Percentiles rank a stretch among this genome's conserved stretches.
Conservation (phyloP, 1,140 invertebrate genomes). For the Acromyrmex charruanus region DNA sequence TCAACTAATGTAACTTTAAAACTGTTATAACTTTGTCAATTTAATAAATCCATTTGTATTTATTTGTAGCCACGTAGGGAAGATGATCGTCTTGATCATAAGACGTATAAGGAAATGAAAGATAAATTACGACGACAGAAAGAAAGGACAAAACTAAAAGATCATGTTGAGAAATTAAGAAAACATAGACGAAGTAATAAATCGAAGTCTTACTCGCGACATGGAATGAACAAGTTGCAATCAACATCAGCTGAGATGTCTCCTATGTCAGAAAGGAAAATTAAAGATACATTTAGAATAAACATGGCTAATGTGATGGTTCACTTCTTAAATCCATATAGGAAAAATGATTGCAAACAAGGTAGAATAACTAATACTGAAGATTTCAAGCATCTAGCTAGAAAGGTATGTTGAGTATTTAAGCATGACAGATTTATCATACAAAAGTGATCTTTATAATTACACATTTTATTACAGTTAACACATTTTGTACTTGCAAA, state of each 20-base stretch:
- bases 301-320: slow-evolving; percentile 97
- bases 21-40: slow-evolving; percentile 1
- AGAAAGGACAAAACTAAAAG: slow-evolving; percentile 87
- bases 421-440: not conserved
- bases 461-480: slow-evolving; percentile 89
- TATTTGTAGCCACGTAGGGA: slow-evolving; percentile 90
- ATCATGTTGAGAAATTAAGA: slow-evolving; percentile 83
- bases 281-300: slow-evolving; percentile 95
- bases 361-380: slow-evolving; percentile 95
- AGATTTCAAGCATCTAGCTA: slow-evolving; percentile 98
- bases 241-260: slow-evolving; percentile 79
- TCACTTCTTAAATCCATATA: slow-evolving; percentile 95
- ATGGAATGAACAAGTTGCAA: slow-evolving; percentile 81
- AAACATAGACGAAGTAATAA: slow-evolving; percentile 84
- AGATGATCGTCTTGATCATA: slow-evolving; percentile 91
- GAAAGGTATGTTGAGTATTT: slow-evolving; percentile 90
- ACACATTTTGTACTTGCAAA: slow-evolving; percentile 99
- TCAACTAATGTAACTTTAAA: not conserved
- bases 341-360: slow-evolving; percentile 93
- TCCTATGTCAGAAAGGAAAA: slow-evolving; percentile 87
- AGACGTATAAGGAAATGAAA: slow-evolving; percentile 92
- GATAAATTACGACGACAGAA: slow-evolving; percentile 91
- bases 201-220: slow-evolving; percentile 81
- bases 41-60: slow-evolving; percentile 24
- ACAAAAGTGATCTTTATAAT: not conserved